phyloP scores from a whole-genome alignment of 2,113 vertebrate genomes.

The Seriola rivoliana region DNA sequence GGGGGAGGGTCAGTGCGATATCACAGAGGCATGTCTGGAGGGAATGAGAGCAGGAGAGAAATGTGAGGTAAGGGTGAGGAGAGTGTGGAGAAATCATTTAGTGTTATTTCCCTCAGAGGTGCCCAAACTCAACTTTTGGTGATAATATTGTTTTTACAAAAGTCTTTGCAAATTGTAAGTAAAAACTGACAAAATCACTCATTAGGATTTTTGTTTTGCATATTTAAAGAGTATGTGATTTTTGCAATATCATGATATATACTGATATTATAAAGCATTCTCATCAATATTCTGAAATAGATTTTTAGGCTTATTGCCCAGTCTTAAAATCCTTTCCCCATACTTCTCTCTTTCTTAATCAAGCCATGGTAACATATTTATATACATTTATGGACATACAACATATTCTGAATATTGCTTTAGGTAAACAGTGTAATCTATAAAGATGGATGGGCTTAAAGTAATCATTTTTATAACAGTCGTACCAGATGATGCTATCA shows the following conservation, averaged over 20 bases:
- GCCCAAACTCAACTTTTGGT: too few species aligned
- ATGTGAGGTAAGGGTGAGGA: slow-evolving; percentile 78
- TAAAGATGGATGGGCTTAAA: too few species aligned
- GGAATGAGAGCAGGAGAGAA: slow-evolving; percentile 86
- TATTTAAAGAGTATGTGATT: not conserved
- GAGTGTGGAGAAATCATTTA: not conserved
- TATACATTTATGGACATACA: not conserved
- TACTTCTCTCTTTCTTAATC: too few species aligned
- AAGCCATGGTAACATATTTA: too few species aligned
- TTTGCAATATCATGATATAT: not conserved
- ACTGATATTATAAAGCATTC: not conserved
- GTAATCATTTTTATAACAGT: too few species aligned
- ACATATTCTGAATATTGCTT: not conserved
- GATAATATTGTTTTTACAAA: too few species aligned
- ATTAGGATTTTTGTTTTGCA: not conserved
- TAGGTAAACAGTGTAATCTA: not conserved
- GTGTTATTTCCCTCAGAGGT: not conserved
- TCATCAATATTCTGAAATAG: not conserved
- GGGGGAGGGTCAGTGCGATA: slow-evolving; percentile 87
- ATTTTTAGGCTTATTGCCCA: not conserved
- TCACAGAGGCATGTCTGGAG: slow-evolving; percentile 89
- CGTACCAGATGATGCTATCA: not conserved
- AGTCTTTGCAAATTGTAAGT: too few species aligned
- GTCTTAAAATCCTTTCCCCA: too few species aligned
- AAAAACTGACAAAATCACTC: not conserved